Percentiles rank a stretch among this genome's conserved stretches.
These are phyloP conservation scores for Dicrurus megarhynchus DNA, from an alignment of 2,113 vertebrate genomes.

Conservation along the genomic window DNA sequence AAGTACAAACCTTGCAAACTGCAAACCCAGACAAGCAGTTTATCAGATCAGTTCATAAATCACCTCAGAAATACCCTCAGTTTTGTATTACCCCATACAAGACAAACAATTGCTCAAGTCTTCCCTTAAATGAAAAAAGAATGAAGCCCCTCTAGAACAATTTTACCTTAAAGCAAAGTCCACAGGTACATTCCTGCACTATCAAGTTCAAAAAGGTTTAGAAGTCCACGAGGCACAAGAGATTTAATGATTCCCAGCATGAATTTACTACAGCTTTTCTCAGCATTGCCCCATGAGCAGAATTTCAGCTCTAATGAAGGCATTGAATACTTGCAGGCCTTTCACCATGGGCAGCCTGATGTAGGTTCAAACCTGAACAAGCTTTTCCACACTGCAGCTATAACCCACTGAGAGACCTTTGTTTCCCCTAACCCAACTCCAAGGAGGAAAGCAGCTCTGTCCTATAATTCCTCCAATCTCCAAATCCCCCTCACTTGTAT, in stretches of 20 bases:
- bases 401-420: neutral
- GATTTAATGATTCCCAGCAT: neutral
- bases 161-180: constrained; percentile 14
- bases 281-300: neutral
- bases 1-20: neutral
- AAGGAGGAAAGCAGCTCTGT: neutral
- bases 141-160: neutral
- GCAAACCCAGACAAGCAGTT: neutral
- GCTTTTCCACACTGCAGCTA: neutral
- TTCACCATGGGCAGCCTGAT: neutral
- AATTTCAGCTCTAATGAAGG: neutral
- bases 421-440: neutral
- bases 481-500: neutral
- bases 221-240: neutral
- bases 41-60: neutral
- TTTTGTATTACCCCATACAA: neutral
- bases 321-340: neutral
- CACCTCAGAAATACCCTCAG: neutral
- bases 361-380: neutral
- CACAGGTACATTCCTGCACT: neutral
- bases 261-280: neutral
- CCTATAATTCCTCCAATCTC: neutral
- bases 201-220: neutral
- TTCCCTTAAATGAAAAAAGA: neutral
- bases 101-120: constrained; percentile 4